Percentiles rank a stretch among this genome's conserved stretches.
Evolutionary conservation across 2,888 invertebrate species (phyloP).

Genomic region (Amphipyra tragopoginis): DNA sequence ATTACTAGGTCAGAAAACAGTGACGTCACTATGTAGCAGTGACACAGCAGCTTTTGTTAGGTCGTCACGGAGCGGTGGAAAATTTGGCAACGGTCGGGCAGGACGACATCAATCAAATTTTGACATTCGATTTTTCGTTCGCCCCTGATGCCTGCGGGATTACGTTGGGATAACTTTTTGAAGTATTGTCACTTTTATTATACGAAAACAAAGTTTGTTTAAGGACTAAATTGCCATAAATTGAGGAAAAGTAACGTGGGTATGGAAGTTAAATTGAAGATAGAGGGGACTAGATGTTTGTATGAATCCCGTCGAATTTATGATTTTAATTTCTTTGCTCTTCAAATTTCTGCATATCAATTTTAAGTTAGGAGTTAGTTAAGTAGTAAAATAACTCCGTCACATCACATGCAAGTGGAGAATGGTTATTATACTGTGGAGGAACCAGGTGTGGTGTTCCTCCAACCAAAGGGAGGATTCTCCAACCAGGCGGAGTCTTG

Average conservation of each 20-base stretch:
- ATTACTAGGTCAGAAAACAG: conserved; percentile 37
- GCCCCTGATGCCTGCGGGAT: conserved; percentile 54
- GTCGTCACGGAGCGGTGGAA: conserved; percentile 49
- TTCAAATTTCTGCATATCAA: too few relatives aligned
- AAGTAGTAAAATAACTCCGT: too few relatives aligned
- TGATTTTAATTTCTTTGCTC: too few relatives aligned
- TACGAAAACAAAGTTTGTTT: conserved; percentile 24
- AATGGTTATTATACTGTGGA: too few relatives aligned
- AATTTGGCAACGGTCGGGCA: conserved; percentile 63
- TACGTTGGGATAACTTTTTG: conserved; percentile 62
- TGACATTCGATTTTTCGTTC: conserved; percentile 75
- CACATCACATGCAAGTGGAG: too few relatives aligned
- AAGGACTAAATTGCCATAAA: conserved; percentile 16
- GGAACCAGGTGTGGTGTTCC: too few relatives aligned
- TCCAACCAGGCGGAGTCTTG: too few relatives aligned
- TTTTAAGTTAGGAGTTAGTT: too few relatives aligned
- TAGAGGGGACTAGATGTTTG: neutral
- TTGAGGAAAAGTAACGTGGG: conserved; percentile 11
- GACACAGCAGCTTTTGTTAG: conserved; percentile 61
- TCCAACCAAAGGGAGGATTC: too few relatives aligned
- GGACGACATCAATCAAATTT: conserved; percentile 74
- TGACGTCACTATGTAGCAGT: conserved; percentile 42
- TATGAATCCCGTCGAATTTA: neutral
- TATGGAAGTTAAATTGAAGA: conserved; percentile 15
- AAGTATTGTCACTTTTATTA: conserved; percentile 58